A percentile compares a stretch with the other conserved stretches of the same genome.
These are phyloP conservation scores for Mionectes olivaceus DNA, from an alignment of 2,797 vertebrate genomes.

Conservation along the genomic window DNA sequence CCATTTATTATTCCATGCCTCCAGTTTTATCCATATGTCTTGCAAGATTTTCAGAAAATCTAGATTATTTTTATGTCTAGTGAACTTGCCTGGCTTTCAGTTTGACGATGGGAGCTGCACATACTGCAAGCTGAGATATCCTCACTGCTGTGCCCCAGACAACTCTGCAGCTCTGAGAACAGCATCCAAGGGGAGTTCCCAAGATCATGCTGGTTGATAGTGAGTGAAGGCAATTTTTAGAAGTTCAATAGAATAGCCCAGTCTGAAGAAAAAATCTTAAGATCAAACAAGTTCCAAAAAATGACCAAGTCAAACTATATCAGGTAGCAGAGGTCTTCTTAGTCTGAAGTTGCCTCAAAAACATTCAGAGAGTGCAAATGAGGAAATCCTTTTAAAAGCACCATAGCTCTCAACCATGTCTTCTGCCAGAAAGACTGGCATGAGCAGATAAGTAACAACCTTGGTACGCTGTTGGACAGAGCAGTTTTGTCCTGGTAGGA, in stretches of 20 bases:
- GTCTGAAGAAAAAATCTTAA: not conserved
- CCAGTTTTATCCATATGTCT: not conserved
- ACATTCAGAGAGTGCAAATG: not conserved
- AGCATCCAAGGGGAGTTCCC: not conserved
- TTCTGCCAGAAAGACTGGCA: not conserved
- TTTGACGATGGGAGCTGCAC: not conserved
- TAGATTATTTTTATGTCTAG: not conserved
- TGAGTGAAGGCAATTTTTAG: not conserved
- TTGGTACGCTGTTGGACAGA: not conserved
- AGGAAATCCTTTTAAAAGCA: not conserved
- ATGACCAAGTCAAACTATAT: not conserved
- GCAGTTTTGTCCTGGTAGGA: not conserved
- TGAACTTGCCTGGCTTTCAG: not conserved
- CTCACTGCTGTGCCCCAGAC: not conserved
- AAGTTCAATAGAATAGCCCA: not conserved
- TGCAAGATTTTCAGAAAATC: not conserved
- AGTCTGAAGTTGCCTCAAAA: not conserved
- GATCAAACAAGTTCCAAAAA: not conserved
- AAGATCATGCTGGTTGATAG: not conserved
- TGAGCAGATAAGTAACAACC: not conserved
- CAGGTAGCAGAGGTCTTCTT: not conserved
- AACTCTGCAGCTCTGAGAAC: not conserved
- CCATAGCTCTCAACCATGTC: fast-evolving
- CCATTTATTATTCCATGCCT: not conserved
- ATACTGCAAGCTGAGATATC: fast-evolving